Base-by-base conservation (phyloP, 2,888 invertebrate species). In the Glaucopsyche alexis region DNA sequence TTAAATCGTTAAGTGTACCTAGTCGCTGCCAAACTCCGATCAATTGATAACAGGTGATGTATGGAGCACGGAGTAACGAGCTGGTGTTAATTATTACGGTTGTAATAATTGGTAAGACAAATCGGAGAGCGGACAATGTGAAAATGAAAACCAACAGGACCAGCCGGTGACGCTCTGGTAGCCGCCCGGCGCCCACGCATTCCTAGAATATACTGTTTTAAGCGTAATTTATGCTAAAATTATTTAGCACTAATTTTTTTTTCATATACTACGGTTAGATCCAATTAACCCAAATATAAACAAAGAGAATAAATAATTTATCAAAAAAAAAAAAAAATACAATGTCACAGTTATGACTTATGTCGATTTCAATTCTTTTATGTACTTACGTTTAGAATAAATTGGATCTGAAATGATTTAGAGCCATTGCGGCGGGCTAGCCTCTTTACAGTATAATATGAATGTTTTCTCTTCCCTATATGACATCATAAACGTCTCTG, bases 1-100 rank as follows among this genome's bases (percentile, higher is more conserved):
- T 60, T 60, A 60, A 60, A 38, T 60, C 38, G 60, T 60, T 29
- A 55, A 55, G 19, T 5, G 55, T 55, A 55, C 19, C 55, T 55
- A 55, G 19, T 19, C 11, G 55, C 55, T 16, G 19, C 55, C 55
- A 11, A 55, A 55, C 19, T 19, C 5, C 55, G 55, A 55, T 55
- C 55, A 19, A 19, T 16, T 11, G 55, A 55, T 55, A 55, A 55
- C 19, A 8, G 0, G 55, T 55, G 55, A 55, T 55, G 55, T 55
- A 55, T 55, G 55, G 55, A 55, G 19, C 55, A 16, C 19, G 7
- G 16, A 16, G 52, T 16, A 52, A 9, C 55, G 16, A 11, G 19
- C 5, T 19, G 11, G 55, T 19, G 55, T 16, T 55, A 19, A 55
- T 55, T 55, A 55, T 11, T 55, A 55, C 19, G 19, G 55, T 55